A percentile compares a stretch with the other conserved stretches of the same genome.
These are phyloP conservation scores for Drosophila oshimai DNA, from an alignment of 1,140 invertebrate species.

Conservation along the genomic window DNA sequence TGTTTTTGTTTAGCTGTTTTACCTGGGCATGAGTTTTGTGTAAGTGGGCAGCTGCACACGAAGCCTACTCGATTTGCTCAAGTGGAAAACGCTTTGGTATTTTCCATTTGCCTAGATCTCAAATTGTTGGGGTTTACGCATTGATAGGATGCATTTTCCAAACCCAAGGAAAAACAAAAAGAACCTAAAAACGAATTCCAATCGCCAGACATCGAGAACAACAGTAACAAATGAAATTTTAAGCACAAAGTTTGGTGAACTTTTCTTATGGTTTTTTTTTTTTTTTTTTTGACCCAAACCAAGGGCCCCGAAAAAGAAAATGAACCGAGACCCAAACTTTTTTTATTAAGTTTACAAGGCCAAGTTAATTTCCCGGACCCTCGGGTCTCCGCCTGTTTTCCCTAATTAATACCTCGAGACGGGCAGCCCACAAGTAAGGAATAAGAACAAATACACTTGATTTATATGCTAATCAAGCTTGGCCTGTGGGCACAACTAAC, in stretches of 20 bases:
- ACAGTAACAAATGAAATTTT: slow-evolving; percentile 47
- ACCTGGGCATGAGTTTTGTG: slow-evolving; percentile 5
- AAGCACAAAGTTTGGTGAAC: slow-evolving; percentile 37
- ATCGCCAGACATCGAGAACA: slow-evolving; percentile 25
- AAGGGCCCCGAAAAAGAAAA: background rate
- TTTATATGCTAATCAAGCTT: slow-evolving; percentile 71
- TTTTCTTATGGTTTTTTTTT: slow-evolving; percentile 25
- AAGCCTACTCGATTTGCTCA: slow-evolving; percentile 16
- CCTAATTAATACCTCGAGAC: slow-evolving; percentile 69
- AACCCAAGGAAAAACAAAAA: background rate
- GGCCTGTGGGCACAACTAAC: slow-evolving; percentile 5
- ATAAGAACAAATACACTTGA: slow-evolving; percentile 53
- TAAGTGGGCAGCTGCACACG: background rate
- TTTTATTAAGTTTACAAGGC: slow-evolving; percentile 72
- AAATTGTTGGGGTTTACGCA: background rate
- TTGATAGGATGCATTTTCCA: slow-evolving; percentile 29
- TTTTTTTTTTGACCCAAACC: background rate
- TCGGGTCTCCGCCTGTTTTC: slow-evolving; percentile 26
- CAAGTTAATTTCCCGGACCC: slow-evolving; percentile 62
- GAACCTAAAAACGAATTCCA: slow-evolving; percentile 22
- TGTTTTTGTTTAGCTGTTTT: slow-evolving; percentile 2
- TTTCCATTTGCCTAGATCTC: slow-evolving; percentile 39
- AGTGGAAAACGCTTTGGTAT: slow-evolving; percentile 38
- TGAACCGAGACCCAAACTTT: slow-evolving; percentile 53
- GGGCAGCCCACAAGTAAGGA: background rate